Evolutionary conservation across 1,140 invertebrate genomes (phyloP).

Genomic region (Brachionus angularis): DNA sequence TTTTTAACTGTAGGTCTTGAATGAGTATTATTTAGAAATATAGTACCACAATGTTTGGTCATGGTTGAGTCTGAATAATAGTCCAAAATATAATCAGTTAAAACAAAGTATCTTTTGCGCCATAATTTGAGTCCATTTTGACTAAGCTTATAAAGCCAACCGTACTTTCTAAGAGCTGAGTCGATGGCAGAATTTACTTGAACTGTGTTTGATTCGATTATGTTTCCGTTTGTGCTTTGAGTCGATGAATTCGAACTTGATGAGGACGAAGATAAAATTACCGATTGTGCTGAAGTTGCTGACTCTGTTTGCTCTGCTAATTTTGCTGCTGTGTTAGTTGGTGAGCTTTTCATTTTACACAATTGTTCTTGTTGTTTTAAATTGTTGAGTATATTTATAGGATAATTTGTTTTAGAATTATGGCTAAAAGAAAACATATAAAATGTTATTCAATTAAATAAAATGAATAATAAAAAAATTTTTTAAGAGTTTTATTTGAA

Average conservation of each 20-base stretch:
- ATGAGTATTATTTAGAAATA: slow-evolving; percentile 42
- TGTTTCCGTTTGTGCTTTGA: slow-evolving; percentile 4
- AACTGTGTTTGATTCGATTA: slow-evolving; percentile 10
- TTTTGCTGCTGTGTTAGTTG: not conserved
- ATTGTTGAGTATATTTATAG: slow-evolving; percentile 20
- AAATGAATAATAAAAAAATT: no score
- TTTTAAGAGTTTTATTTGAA: no score
- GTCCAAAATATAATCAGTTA: slow-evolving; percentile 41
- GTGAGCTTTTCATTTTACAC: slow-evolving; percentile 26
- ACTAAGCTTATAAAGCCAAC: slow-evolving; percentile 32
- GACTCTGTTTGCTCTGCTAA: not conserved
- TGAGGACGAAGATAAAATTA: not conserved
- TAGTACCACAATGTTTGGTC: slow-evolving; percentile 41
- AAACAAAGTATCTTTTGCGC: slow-evolving; percentile 38
- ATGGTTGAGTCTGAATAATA: slow-evolving; percentile 34
- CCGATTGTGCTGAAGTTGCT: not conserved
- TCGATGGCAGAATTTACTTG: slow-evolving; percentile 29
- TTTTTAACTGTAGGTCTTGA: slow-evolving; percentile 33
- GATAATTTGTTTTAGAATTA: slow-evolving; percentile 38
- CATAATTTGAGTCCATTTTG: slow-evolving; percentile 37
- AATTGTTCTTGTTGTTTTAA: not conserved
- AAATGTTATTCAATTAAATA: slow-evolving; percentile 4
- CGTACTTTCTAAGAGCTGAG: slow-evolving; percentile 34
- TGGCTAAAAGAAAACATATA: slow-evolving; percentile 4
- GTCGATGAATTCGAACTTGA: not conserved